These are phyloP conservation scores for Dromococcyx pavoninus DNA, from an alignment of 2,797 vertebrate species.

Conservation along the genomic window DNA sequence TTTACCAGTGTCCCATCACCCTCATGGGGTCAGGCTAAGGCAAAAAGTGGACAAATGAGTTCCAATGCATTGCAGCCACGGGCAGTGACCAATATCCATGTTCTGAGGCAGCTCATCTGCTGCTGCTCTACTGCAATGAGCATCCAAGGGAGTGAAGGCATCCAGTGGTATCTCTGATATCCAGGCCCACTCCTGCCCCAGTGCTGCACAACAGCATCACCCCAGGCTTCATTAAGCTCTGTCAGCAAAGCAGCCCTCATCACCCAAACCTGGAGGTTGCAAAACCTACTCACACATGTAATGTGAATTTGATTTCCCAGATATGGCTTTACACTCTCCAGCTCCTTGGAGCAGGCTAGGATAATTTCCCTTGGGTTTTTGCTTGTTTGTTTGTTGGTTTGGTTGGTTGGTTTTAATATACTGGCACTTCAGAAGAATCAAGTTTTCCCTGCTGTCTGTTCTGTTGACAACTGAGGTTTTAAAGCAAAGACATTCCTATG, in stretches of 20 bases:
- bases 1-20: too few species aligned
- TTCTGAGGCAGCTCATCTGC: neutral
- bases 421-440: neutral
- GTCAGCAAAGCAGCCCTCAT: neutral
- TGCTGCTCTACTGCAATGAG: neutral
- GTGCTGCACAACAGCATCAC: neutral
- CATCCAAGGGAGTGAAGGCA: neutral
- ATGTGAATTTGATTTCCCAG: neutral
- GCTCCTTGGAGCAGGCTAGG: neutral
- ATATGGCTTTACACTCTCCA: neutral
- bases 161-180: neutral
- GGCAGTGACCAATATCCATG: neutral
- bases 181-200: neutral
- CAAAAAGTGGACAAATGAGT: neutral
- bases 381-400: neutral
- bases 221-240: neutral
- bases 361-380: neutral
- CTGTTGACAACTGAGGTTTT: neutral
- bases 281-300: neutral
- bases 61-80: neutral
- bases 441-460: neutral
- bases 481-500: neutral
- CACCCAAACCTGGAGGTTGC: neutral
- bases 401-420: neutral
- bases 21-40: neutral